phyloP scores from a whole-genome alignment of 2,797 vertebrate genomes.

The Rousettus madagascariensis region DNA sequence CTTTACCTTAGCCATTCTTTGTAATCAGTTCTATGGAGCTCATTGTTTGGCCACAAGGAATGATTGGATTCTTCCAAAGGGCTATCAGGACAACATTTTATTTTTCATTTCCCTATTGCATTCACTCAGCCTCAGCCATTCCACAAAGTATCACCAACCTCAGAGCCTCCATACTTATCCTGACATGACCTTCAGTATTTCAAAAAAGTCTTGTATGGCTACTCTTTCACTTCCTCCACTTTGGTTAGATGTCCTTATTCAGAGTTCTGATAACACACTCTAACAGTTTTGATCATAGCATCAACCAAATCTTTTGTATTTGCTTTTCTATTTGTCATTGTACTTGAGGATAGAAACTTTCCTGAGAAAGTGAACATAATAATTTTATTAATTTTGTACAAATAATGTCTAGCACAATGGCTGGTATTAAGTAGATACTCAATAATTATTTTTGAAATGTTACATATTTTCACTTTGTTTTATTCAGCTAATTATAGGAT shows the following conservation, averaged over 20 bases:
- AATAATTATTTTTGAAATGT: not conserved
- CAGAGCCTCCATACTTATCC: not conserved
- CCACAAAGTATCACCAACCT: accelerated
- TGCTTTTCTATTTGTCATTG: not conserved
- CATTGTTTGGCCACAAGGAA: not conserved
- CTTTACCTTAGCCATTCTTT: not conserved
- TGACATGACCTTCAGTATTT: not conserved
- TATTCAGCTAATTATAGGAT: not conserved
- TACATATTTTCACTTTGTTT: not conserved
- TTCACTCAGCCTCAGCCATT: not conserved
- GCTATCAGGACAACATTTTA: not conserved
- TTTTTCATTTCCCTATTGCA: not conserved
- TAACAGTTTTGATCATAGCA: not conserved
- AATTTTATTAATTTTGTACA: not conserved
- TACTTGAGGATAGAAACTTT: not conserved
- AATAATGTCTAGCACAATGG: not conserved
- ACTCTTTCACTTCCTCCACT: not conserved
- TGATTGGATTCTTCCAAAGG: not conserved
- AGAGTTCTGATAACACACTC: not conserved
- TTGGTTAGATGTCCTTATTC: not conserved
- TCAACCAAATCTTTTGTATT: not conserved
- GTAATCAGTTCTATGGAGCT: not conserved
- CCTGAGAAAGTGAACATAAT: not conserved
- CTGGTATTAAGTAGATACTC: not conserved
- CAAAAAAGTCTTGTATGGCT: not conserved